Evolutionary conservation across 92 coral and sea anemone genomes (phyloP).

Genomic region (Anthopleura xanthogrammica): DNA sequence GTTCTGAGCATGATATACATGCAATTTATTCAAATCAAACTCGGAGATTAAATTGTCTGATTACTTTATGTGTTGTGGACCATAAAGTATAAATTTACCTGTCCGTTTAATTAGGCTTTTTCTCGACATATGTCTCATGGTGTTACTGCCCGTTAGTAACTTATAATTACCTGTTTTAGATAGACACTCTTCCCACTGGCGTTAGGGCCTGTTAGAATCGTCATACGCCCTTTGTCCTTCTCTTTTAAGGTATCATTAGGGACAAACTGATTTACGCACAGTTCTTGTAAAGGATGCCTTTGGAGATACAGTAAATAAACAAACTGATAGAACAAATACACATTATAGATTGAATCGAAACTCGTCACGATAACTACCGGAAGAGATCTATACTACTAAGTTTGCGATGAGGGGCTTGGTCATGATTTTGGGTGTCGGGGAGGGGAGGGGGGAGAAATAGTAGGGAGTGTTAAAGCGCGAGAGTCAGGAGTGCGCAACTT

Average conservation of each 20-base stretch:
- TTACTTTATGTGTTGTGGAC: too few species aligned
- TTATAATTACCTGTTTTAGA: conserved; percentile 76
- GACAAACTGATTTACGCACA: conserved; percentile 93
- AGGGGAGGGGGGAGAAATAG: neutral
- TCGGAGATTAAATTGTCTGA: too few species aligned
- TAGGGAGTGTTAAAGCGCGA: too few species aligned
- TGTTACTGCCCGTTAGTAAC: neutral
- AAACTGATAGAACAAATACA: neutral
- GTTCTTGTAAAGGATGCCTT: conserved; percentile 98
- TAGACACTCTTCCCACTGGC: conserved; percentile 99
- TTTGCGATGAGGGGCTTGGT: neutral
- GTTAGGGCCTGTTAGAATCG: conserved; percentile 95
- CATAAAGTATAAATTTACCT: too few species aligned
- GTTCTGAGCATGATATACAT: too few species aligned
- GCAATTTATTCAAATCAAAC: too few species aligned
- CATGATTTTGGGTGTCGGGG: neutral
- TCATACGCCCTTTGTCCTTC: conserved; percentile 73
- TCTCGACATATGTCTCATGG: too few species aligned
- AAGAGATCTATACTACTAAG: too few species aligned
- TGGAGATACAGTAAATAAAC: neutral
- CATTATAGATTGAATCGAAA: too few species aligned
- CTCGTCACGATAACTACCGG: too few species aligned
- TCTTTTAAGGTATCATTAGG: conserved; percentile 81
- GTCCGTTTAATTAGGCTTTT: too few species aligned
- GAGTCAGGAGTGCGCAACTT: neutral